Base-by-base conservation (phyloP, 2,113 vertebrate genomes). In the Lepisosteus oculatus region DNA sequence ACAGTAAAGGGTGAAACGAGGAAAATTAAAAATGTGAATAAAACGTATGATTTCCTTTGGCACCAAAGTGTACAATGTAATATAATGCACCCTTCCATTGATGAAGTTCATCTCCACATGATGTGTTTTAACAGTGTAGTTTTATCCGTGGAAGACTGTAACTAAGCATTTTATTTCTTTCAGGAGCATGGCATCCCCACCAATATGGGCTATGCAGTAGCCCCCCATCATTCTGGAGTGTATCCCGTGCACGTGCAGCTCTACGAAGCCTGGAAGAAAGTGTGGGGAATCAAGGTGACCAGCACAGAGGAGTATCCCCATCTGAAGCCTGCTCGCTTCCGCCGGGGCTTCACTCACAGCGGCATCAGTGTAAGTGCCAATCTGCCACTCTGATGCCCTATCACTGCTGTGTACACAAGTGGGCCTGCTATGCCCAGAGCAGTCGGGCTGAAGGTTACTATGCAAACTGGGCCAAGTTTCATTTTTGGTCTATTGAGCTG, bases 231-330 rank as follows among this genome's bases (percentile, higher is more conserved):
- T 85, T 99, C 97, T 0, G 97, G 97, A 0, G 97, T 98, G 65
- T 99, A 99, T 80, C 97, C 97, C 0, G 94, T 98, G 11, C 97
- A 99, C 0, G 88, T 97, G 73, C 97, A 98, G 85, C 85, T 99
- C 61, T 99, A 99, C 0, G 97, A 98, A 47, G 95, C 97, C 3
- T 99, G 97, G 97, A 98, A 98, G 85, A 96, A 95, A 76, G 94
- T 99, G 61, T 99, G 97, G 97, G 90, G 84, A 44, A 97, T 99
- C 81, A 95, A 89, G 62, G 96, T 99, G 85, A 99, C 97, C 2
- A 99, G 97, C 90, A 99, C 97, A 0, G 97, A 99, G 86, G 97
- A 99, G 64, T 99, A 99, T 70, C 97, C 97, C 0, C 97, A 99
- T 81, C 92, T 99, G 80, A 99, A 98, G 88, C 97, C 97, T 0